phyloP scores from a whole-genome alignment of 2,797 vertebrate species.

The Alcedo quadribrachys region DNA sequence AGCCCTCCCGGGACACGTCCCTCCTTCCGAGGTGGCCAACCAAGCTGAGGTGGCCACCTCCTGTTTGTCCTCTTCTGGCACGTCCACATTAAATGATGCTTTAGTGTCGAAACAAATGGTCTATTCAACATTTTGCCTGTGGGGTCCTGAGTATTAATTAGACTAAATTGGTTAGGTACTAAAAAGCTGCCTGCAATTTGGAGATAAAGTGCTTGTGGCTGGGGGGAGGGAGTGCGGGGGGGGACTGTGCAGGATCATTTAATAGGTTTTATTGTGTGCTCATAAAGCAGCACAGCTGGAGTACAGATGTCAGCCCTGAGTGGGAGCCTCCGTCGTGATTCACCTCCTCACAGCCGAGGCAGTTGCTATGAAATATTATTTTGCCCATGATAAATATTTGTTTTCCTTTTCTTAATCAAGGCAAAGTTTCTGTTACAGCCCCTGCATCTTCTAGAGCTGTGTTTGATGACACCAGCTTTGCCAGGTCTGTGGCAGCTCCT shows the following conservation, averaged over 20 bases:
- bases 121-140: constrained; percentile 54
- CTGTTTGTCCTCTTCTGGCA: not conserved
- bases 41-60: not conserved
- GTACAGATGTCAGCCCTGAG: not conserved
- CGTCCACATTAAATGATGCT: not conserved
- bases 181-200: constrained; percentile 62
- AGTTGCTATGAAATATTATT: constrained; percentile 6
- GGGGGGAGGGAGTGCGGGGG: not conserved
- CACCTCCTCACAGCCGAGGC: not conserved
- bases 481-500: not conserved
- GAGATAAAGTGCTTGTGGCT: constrained; percentile 48
- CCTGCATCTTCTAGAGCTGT: not conserved
- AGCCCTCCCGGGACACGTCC: not conserved
- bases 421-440: not conserved
- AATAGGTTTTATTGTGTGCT: constrained; percentile 28
- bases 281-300: constrained; percentile 31
- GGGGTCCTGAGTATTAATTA: constrained; percentile 50
- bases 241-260: not conserved
- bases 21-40: not conserved
- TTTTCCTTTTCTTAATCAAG: not conserved
- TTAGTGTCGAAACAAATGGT: not conserved
- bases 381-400: not conserved
- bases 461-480: not conserved
- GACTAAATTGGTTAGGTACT: constrained; percentile 42
- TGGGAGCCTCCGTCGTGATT: not conserved